Conservation (phyloP, 2,888 invertebrate genomes). For the Kuschelorhynchus macadamiae region DNA sequence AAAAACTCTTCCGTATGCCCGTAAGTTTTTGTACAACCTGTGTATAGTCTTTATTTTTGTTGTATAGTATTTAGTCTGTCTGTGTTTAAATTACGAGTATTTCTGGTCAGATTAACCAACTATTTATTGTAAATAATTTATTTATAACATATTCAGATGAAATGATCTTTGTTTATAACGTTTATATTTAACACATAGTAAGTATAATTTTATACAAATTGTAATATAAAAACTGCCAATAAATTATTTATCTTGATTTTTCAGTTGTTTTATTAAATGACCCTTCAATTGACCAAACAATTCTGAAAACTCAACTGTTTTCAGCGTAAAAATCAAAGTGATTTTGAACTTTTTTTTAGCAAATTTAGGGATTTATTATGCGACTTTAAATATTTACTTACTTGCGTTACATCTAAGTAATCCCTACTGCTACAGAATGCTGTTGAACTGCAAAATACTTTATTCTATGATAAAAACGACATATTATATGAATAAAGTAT, state of each 20-base stretch:
- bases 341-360: neutral
- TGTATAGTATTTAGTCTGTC: conserved; percentile 58
- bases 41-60: conserved; percentile 16
- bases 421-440: too few relatives aligned
- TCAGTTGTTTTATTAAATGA: neutral
- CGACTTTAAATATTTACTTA: neutral
- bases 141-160: conserved; percentile 51
- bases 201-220: conserved; percentile 49
- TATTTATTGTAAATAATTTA: conserved; percentile 65
- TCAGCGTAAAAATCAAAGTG: neutral
- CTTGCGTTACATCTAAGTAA: too few relatives aligned
- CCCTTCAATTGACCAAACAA: too few relatives aligned
- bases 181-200: conserved; percentile 41
- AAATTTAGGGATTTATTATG: neutral
- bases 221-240: conserved; percentile 49
- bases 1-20: neutral
- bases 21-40: neutral
- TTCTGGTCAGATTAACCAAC: conserved; percentile 67
- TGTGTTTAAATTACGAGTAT: conserved; percentile 66
- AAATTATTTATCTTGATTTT: conserved; percentile 45
- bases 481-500: too few relatives aligned
- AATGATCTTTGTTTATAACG: conserved; percentile 41
- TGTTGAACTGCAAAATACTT: too few relatives aligned
- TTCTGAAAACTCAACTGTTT: too few relatives aligned
- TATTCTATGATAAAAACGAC: too few relatives aligned